Evolutionary conservation across 2,888 invertebrate genomes (phyloP), one percentile per base, ranked within the genome.

Genomic region (Allygus modestus): DNA sequence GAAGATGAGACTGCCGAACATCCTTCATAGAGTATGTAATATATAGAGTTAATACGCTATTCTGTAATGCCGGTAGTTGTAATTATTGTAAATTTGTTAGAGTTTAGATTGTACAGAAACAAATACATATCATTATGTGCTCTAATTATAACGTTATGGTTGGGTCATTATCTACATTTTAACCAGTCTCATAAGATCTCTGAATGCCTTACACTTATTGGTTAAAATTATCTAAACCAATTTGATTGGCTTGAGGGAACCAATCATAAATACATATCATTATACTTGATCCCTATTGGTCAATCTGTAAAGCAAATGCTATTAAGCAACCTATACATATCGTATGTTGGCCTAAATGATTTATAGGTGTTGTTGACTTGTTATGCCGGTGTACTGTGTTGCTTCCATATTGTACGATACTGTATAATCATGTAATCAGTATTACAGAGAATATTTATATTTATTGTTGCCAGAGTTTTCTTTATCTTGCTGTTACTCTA

Each of bases 321-420:
- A 37, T 54, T 82, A 82, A 51, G 71, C 54, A 73, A 75, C 83
- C 75, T 37, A 54, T 83, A 83, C 83, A 83, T 83, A 83, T 83
- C 83, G 51, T 83, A 83, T 75, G 61, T 83, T 83, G 83, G 83
- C 83, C 83, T 83, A 83, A 83, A 41, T 43, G 75, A 77, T 43
- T 77, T 28, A 43, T 77, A 77, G 75, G 79, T 79, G 79, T 79
- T 79, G 79, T 79, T 79, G 79, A 77, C 58, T 77, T 79, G 79
- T 79, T 79, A 54, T 28, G 77, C 58, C 17, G 37, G 77, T 79
- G 79, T 79, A 79, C 26, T 79, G 79, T 79, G 33, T 51, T 58
- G 79, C 79, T 79, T 79, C 79, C 79, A 79, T 65, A 58, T 31
- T 23, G 46, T 79, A 79, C 26, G 46, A 43, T 77, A 46, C 33